Base-by-base conservation (phyloP, 2,888 invertebrate species). In the Mellilla xanthometata region DNA sequence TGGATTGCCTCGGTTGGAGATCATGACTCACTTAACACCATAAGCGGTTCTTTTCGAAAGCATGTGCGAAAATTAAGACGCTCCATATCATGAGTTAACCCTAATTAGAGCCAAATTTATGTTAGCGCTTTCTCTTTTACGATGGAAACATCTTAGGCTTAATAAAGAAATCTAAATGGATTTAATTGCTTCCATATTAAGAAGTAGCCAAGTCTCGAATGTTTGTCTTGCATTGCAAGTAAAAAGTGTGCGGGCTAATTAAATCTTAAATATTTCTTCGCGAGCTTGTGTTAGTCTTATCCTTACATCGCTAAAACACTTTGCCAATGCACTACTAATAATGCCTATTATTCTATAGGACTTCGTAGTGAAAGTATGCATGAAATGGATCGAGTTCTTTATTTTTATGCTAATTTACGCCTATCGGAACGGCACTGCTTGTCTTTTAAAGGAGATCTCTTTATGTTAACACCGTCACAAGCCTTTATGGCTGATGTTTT, bases 281-380 rank as follows among this genome's bases (percentile, higher is more conserved):
- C 33, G 47, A 29, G 33, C 28, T 29, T 33, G 41, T 35, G 45
- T 39, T 38, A 32, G 22, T 31, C 29, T 42, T 48, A 48, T 42
- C 47, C 46, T 29, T 26, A 39, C 47, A 48, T 42, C 47, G 33
- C 24, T 38, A 22, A 47, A 40, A 41, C 41, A 41, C 47, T 45
- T 39, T 40, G 47, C 47, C 47, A 32, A 28, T 38, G 36, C 47
- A 15, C 40, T 41, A 29, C 41, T 48, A 48, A 39, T 42, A 42
- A 42, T 39, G 33, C 12, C 38, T 48, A 41, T 48, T 48, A 48
- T 48, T 41, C 28, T 36, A 19, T 13, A 13, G 13, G n/a, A 24
- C 29, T 29, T 38, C 12, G 28, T 22, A 11, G 28, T 27, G 47
- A 32, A 41, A 47, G 36, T 40, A 36, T 47, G 40, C 40, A 41